A percentile compares a stretch with the other conserved stretches of the same genome.
phyloP scores from a whole-genome alignment of 2,888 invertebrate genomes.

The Caenorhabditis becei region DNA sequence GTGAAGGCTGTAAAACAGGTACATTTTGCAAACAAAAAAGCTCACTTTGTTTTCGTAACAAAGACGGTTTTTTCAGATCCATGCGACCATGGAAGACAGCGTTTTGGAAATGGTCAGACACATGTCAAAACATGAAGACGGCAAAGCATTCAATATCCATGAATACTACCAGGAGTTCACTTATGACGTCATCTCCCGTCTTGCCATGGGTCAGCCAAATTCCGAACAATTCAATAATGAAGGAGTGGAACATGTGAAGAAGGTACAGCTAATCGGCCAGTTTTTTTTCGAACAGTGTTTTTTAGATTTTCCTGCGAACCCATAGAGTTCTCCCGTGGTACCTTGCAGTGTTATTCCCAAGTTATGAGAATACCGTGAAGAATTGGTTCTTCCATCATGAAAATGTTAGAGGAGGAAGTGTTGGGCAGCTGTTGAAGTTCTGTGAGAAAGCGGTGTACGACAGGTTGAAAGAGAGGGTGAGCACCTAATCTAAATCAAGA shows the following conservation, averaged over 20 bases:
- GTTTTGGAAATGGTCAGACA: conserved; percentile 57
- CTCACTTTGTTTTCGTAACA: neutral
- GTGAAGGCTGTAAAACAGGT: conserved; percentile 76
- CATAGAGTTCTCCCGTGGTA: conserved; percentile 48
- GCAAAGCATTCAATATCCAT: conserved; percentile 64
- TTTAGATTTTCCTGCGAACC: conserved; percentile 45
- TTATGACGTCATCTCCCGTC: conserved; percentile 68
- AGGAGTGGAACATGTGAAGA: conserved; percentile 33
- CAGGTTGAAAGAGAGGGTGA: conserved; percentile 47
- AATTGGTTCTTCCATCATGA: conserved; percentile 51
- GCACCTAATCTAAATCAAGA: neutral
- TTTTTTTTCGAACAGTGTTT: neutral
- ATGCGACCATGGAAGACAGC: conserved; percentile 65
- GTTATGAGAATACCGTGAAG: conserved; percentile 29
- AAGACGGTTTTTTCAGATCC: conserved; percentile 53
- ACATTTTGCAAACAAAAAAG: neutral
- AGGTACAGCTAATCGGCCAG: conserved; percentile 19
- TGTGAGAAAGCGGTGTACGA: conserved; percentile 40
- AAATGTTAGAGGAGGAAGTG: conserved; percentile 49
- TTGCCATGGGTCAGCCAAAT: conserved; percentile 70
- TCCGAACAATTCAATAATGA: conserved; percentile 64
- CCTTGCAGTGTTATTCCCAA: conserved; percentile 52
- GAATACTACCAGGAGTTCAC: conserved; percentile 70
- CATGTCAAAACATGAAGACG: conserved; percentile 55
- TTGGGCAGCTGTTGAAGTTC: conserved; percentile 27